A percentile compares a stretch with the other conserved stretches of the same genome.
Evolutionary conservation across 2,888 invertebrate genomes (phyloP).

Genomic region (Halictus ligatus): DNA sequence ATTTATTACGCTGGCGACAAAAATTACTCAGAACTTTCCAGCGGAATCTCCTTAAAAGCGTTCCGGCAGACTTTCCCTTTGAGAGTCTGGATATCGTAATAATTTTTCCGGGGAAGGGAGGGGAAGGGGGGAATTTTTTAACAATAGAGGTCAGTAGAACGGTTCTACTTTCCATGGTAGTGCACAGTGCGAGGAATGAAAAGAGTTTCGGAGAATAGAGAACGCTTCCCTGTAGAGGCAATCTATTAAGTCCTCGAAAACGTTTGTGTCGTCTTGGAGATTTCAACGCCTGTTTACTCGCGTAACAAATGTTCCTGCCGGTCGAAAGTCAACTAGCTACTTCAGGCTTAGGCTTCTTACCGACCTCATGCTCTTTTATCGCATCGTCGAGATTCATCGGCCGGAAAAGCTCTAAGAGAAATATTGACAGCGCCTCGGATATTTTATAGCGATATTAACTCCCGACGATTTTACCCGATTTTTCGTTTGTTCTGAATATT

Average conservation of each 20-base stretch:
- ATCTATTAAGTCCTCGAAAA: constrained; percentile 12
- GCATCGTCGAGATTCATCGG: not conserved
- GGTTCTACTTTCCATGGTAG: not conserved
- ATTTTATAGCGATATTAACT: not conserved
- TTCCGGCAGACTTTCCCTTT: not conserved
- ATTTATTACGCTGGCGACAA: constrained; percentile 14
- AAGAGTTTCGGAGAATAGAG: not conserved
- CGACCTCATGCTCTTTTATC: not conserved
- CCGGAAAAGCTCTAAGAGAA: not conserved
- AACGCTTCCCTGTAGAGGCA: not conserved
- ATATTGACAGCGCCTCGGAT: not conserved
- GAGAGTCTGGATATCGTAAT: not conserved
- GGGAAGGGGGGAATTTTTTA: not conserved
- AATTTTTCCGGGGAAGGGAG: not conserved
- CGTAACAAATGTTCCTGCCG: constrained; percentile 22
- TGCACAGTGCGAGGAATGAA: not conserved
- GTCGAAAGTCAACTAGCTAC: not conserved
- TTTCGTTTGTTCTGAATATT: not conserved
- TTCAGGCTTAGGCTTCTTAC: constrained; percentile 1
- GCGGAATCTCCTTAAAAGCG: not conserved
- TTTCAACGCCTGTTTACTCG: constrained; percentile 23
- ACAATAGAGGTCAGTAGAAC: constrained; percentile 1
- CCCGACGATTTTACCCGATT: not conserved
- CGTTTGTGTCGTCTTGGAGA: constrained; percentile 6
- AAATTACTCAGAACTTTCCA: not conserved